A percentile compares a stretch with the other conserved stretches of the same genome.
Evolutionary conservation across 2,113 vertebrate species (phyloP).

Genomic region (Leptocoma aspasia): DNA sequence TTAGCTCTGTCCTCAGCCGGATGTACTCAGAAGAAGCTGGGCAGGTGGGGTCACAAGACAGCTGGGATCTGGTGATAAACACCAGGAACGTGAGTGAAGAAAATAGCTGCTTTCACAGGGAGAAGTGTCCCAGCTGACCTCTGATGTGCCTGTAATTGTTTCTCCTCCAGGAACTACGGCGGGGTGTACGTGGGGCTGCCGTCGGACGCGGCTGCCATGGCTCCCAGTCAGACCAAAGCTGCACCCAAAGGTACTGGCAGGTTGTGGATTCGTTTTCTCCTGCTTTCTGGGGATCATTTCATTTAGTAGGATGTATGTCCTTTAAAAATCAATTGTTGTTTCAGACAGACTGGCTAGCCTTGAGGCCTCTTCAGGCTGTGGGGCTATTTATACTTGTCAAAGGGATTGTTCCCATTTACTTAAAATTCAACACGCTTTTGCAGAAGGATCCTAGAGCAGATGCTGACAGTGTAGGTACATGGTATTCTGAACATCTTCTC

Average conservation of each 20-base stretch:
- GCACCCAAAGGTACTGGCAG: constrained; percentile 80
- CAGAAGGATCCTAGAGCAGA: not conserved
- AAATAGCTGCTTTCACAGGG: not conserved
- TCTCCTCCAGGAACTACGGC: constrained; percentile 85
- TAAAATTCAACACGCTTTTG: not conserved
- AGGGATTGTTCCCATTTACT: not conserved
- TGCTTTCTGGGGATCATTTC: not conserved
- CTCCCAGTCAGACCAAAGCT: constrained; percentile 82
- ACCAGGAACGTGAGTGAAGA: not conserved
- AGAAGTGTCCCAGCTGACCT: not conserved
- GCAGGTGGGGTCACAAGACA: not conserved
- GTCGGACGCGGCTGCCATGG: constrained; percentile 76
- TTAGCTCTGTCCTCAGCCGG: not conserved
- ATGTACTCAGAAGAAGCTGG: not conserved
- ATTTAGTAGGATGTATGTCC: not conserved
- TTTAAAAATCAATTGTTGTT: constrained; percentile 15
- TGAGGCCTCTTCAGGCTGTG: not conserved
- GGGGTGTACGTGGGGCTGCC: constrained; percentile 93
- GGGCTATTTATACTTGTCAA: not conserved
- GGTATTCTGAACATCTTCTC: constrained; percentile 31
- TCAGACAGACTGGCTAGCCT: not conserved
- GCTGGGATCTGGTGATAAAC: not conserved
- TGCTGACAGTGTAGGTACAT: not conserved
- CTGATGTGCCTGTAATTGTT: not conserved
- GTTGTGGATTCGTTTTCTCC: not conserved